Base-by-base conservation (phyloP, 1,140 invertebrate species). In the Dinoponera quadriceps region DNA sequence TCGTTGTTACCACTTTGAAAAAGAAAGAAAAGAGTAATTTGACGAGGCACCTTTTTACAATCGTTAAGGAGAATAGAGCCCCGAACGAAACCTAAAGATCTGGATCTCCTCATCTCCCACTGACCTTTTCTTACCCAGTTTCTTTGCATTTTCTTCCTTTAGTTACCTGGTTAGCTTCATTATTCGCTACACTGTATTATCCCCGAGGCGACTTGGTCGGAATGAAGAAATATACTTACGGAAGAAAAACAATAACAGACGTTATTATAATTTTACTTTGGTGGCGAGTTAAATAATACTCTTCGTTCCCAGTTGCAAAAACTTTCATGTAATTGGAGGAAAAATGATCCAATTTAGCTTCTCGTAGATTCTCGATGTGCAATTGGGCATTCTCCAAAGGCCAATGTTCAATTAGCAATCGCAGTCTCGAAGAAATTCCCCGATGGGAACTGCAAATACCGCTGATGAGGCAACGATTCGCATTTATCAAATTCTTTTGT, bases 381-480 rank as follows among this genome's bases (percentile, higher is more conserved):
- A 44, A 80, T 22, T 69, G 44, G 22, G 38, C 27, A 51, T 33
- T 48, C 54, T 48, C 3, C 0, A 57, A 18, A 69, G 65, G 33
- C 22, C 49, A 44, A 69, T 80, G 38, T 55, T 80, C 51, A 71
- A 27, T 33, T 71, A 54, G n/a, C 65, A 80, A 51, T 57, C 51
- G 69, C 57, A 71, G 59, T 71, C 57, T 80, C 51, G 33, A 59
- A 80, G 75, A 71, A 80, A 80, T 80, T 68, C 74, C 65, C 69
- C 9, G 13, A 57, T 14, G 9, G 33, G 57, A 13, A 48, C 33
- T 48, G 25, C 38, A 3, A 55, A 71, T 71, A 57, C 51, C 51
- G 57, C 33, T 44, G n/a, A 80, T 80, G 59, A 3, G 11, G 54
- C 75, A 69, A 27, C 16, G 18, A 44, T 33, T 48, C 44, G 16